Conservation (phyloP, 2,113 vertebrate genomes). For the Cryptotis parvus region DNA sequence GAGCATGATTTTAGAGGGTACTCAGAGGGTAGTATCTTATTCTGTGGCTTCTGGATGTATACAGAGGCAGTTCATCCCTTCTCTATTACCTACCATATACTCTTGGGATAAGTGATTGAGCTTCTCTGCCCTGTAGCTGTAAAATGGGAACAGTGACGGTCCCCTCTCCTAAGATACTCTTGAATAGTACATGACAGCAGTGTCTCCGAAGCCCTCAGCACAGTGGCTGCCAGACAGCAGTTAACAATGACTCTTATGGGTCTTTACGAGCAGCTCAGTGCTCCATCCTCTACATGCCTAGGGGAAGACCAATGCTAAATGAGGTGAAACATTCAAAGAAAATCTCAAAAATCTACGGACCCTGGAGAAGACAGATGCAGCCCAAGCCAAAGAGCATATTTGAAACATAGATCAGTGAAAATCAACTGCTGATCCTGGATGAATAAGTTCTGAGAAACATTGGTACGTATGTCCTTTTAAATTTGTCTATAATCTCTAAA, state of each 20-base stretch:
- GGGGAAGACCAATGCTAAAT: neutral
- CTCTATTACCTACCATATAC: too few species aligned
- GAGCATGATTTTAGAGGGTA: neutral
- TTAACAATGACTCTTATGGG: neutral
- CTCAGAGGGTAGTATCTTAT: neutral
- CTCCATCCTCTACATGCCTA: neutral
- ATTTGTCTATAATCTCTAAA: conserved; percentile 31
- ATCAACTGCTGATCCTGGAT: neutral
- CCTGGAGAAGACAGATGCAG: neutral
- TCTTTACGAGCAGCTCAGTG: neutral
- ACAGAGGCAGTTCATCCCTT: too few species aligned
- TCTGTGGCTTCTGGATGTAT: neutral
- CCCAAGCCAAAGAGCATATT: neutral
- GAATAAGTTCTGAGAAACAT: conserved; percentile 3
- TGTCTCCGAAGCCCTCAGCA: neutral
- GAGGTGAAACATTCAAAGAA: neutral
- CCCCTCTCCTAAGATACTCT: neutral
- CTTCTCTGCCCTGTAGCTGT: neutral
- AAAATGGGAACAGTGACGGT: neutral
- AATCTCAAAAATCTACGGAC: neutral
- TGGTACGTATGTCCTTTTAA: neutral
- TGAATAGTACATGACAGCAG: neutral
- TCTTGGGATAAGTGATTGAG: neutral
- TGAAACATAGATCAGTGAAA: neutral
- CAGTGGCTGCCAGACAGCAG: neutral